Percentiles rank a stretch among this genome's conserved stretches.
These are phyloP conservation scores for Xiphophorus birchmanni DNA, from an alignment of 2,797 vertebrate genomes.

Conservation along the genomic window DNA sequence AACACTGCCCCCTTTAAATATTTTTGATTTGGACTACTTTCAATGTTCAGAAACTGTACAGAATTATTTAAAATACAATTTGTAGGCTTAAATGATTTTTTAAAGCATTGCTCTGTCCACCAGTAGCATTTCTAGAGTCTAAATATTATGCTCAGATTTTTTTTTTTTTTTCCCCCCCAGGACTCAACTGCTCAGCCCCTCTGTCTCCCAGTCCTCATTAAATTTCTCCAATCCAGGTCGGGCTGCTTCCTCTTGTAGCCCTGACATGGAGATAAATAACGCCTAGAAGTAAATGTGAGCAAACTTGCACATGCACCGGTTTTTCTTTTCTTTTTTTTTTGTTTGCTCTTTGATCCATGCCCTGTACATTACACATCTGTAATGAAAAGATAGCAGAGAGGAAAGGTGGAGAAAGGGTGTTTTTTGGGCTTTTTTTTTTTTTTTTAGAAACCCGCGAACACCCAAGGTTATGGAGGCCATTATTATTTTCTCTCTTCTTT, in stretches of 20 bases:
- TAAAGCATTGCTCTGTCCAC: too few relatives aligned
- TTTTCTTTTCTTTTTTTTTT: slow-evolving; percentile 22
- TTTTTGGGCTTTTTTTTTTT: too few relatives aligned
- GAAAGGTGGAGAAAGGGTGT: slow-evolving; percentile 31
- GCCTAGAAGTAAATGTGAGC: slow-evolving; percentile 40
- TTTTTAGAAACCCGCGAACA: slow-evolving; percentile 20
- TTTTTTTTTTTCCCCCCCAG: slow-evolving; percentile 1
- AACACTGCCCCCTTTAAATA: background rate
- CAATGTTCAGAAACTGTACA: background rate
- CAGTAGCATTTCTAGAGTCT: background rate
- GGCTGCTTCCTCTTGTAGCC: slow-evolving; percentile 62
- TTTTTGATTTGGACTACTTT: background rate
- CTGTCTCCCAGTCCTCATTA: slow-evolving; percentile 51
- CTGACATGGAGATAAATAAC: slow-evolving; percentile 59
- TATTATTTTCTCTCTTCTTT: slow-evolving; percentile 27
- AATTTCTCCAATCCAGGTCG: slow-evolving; percentile 74
- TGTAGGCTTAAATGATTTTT: background rate
- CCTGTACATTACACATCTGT: slow-evolving; percentile 39
- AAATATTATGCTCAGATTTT: slow-evolving; percentile 7
- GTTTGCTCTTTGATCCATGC: slow-evolving; percentile 44
- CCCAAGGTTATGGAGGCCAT: slow-evolving; percentile 73
- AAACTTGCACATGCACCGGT: slow-evolving; percentile 2
- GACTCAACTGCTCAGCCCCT: slow-evolving; percentile 57
- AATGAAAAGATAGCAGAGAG: slow-evolving; percentile 66
- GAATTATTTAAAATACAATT: background rate